Conservation (phyloP, 2,888 invertebrate species). For the Cynaeus angustus region DNA sequence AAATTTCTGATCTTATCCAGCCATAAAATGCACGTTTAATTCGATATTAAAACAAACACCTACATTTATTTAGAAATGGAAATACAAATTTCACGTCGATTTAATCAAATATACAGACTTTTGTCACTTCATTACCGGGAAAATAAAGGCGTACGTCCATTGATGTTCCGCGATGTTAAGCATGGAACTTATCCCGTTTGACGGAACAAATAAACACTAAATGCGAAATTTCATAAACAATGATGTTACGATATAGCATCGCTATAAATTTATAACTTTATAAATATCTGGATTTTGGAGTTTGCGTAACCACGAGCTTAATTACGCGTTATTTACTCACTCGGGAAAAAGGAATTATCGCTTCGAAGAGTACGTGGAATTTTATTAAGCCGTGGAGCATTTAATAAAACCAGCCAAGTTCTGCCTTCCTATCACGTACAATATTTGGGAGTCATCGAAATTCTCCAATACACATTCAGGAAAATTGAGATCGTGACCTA, state of each 20-base stretch:
- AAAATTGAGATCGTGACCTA: conserved; percentile 68
- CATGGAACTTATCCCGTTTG: conserved; percentile 56
- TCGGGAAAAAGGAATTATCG: background rate
- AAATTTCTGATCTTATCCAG: conserved; percentile 21
- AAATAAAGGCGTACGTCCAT: conserved; percentile 53
- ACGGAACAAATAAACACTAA: conserved; percentile 52
- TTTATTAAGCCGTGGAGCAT: conserved; percentile 46
- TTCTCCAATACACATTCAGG: conserved; percentile 68
- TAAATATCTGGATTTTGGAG: conserved; percentile 35
- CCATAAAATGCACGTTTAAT: conserved; percentile 19
- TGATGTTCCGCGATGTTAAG: conserved; percentile 56
- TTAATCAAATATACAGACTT: conserved; percentile 57
- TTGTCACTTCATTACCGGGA: conserved; percentile 54
- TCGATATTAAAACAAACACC: conserved; percentile 32
- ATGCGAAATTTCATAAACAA: conserved; percentile 50
- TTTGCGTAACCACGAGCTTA: conserved; percentile 18
- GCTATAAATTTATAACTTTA: conserved; percentile 47
- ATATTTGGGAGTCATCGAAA: conserved; percentile 67
- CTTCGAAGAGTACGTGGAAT: background rate
- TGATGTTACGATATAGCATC: conserved; percentile 32
- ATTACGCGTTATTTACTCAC: conserved; percentile 3
- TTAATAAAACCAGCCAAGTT: conserved; percentile 60
- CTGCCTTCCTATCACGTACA: conserved; percentile 67
- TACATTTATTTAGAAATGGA: conserved; percentile 42
- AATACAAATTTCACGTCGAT: conserved; percentile 45